Conservation (phyloP, 1,140 invertebrate genomes). For the Venturia canescens region DNA sequence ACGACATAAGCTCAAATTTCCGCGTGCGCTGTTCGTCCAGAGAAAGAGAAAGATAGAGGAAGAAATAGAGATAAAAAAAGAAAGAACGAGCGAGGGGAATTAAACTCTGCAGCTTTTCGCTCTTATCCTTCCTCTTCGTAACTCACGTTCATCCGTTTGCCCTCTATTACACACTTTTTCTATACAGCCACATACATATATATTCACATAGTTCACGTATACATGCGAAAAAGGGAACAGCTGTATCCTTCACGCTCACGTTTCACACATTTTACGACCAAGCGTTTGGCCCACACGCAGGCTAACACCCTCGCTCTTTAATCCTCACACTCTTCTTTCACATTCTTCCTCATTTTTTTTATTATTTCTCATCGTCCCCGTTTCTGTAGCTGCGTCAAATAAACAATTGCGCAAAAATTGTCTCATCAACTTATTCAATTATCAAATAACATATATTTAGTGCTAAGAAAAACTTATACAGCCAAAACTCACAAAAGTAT, state of each 20-base stretch:
- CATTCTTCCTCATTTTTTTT: not conserved
- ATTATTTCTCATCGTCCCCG: not conserved
- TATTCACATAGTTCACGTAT: not conserved
- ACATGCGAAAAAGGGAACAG: slow-evolving; percentile 29
- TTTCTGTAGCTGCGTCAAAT: not conserved
- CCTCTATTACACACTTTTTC: slow-evolving; percentile 15
- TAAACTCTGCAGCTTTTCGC: slow-evolving; percentile 18
- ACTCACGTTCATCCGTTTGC: slow-evolving; percentile 30
- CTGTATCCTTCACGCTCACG: slow-evolving; percentile 51
- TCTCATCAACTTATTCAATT: not conserved
- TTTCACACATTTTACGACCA: slow-evolving; percentile 35
- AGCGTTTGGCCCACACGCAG: slow-evolving; percentile 16
- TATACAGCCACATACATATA: too few relatives aligned
- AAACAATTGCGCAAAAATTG: not conserved
- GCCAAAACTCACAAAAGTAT: too few relatives aligned
- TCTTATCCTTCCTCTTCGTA: not conserved
- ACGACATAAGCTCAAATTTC: slow-evolving; percentile 46
- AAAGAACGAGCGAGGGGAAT: not conserved
- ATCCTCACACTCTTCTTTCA: not conserved
- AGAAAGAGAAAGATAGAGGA: not conserved
- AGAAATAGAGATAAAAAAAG: not conserved
- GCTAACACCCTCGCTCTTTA: not conserved
- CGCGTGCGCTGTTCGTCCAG: slow-evolving; percentile 22
- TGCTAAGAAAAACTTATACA: too few relatives aligned
- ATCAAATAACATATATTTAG: not conserved